These are phyloP conservation scores for Philaenus spumarius DNA, from an alignment of 1,140 invertebrate species.

Conservation along the genomic window DNA sequence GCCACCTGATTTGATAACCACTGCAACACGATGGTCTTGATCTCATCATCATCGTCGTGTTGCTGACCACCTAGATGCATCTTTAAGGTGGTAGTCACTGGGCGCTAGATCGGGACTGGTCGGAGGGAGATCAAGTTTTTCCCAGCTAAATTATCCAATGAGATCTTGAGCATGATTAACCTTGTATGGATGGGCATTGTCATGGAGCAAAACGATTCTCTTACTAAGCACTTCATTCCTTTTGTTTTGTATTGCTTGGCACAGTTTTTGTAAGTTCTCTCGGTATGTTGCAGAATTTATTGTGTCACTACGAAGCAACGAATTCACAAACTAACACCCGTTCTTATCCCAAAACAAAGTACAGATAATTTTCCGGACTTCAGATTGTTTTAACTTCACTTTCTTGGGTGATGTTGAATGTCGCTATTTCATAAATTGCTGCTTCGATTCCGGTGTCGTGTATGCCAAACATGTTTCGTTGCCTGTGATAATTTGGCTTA, in stretches of 20 bases:
- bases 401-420: neutral
- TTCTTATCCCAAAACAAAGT: slow-evolving; percentile 11
- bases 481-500: slow-evolving; percentile 15
- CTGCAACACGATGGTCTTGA: no score
- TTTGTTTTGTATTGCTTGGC: slow-evolving; percentile 13
- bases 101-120: no score
- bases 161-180: no score
- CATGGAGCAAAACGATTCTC: slow-evolving; percentile 12
- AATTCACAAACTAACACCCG: neutral
- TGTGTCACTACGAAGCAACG: neutral
- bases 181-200: no score
- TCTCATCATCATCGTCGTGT: no score
- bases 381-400: neutral
- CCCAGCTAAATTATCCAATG: no score
- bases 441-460: slow-evolving; percentile 21
- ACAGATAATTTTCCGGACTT: neutral
- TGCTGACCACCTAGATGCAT: no score
- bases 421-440: slow-evolving; percentile 13
- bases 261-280: neutral
- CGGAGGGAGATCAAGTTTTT: no score
- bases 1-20: no score
- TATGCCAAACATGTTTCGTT: slow-evolving; percentile 14
- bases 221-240: neutral
- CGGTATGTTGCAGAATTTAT: slow-evolving; percentile 1
- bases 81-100: no score